phyloP scores from a whole-genome alignment of 2,888 invertebrate species.

The Chloroclysta siterata region DNA sequence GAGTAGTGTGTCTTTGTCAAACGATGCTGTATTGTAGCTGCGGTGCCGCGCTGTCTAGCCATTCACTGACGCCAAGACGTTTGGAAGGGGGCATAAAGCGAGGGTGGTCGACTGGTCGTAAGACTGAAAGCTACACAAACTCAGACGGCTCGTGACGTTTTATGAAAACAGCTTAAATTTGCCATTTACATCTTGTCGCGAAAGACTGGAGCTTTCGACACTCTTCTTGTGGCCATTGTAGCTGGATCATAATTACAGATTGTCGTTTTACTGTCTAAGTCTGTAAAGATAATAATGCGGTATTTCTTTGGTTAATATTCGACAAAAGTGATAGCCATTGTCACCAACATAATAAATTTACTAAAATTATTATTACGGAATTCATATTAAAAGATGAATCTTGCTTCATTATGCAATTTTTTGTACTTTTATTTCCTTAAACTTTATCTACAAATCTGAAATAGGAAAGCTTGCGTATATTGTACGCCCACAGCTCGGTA shows the following conservation, averaged over 20 bases:
- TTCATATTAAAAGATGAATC: constrained; percentile 7
- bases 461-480: constrained; percentile 23
- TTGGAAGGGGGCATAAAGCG: constrained; percentile 40
- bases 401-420: constrained; percentile 1
- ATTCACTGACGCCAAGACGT: constrained; percentile 57
- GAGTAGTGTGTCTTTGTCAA: constrained; percentile 31
- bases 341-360: neutral
- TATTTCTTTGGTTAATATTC: constrained; percentile 37
- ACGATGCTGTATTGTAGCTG: constrained; percentile 57
- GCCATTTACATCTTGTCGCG: constrained; percentile 34
- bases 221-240: constrained; percentile 34
- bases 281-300: constrained; percentile 38
- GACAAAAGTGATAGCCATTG: constrained; percentile 24
- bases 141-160: constrained; percentile 24
- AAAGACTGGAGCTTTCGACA: constrained; percentile 32
- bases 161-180: constrained; percentile 36
- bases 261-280: constrained; percentile 34
- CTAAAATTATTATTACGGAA: constrained; percentile 25
- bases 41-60: constrained; percentile 75
- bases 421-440: constrained; percentile 6
- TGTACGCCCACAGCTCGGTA: constrained; percentile 24
- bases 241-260: constrained; percentile 38
- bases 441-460: constrained; percentile 14
- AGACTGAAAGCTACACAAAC: constrained; percentile 25
- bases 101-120: constrained; percentile 32